Evolutionary conservation across 2,888 invertebrate genomes (phyloP).

Genomic region (Machimus rusticus): DNA sequence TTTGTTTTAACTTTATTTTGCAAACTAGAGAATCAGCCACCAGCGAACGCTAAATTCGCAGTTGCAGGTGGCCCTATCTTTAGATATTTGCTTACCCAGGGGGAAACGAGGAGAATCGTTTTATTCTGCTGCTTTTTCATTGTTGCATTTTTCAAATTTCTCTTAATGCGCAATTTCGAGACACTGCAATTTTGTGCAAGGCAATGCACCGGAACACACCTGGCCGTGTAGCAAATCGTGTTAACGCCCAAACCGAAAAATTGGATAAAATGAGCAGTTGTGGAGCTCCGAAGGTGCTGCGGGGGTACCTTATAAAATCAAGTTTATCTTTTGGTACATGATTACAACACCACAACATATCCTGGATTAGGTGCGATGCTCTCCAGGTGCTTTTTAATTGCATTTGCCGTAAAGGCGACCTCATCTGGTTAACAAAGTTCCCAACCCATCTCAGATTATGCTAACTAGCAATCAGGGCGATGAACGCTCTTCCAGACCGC

Average conservation of each 20-base stretch:
- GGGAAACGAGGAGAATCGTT: background rate
- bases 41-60: background rate
- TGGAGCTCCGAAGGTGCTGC: too few species aligned
- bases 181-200: background rate
- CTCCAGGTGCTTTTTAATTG: background rate
- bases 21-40: background rate
- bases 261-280: background rate
- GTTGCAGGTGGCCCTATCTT: background rate
- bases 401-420: background rate
- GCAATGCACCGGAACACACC: background rate
- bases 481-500: background rate
- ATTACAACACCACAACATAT: background rate
- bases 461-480: constrained; percentile 1
- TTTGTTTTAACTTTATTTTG: background rate
- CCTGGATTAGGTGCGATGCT: background rate
- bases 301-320: background rate
- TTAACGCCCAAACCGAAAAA: background rate
- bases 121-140: background rate
- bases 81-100: background rate
- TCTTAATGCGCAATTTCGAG: background rate
- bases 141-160: background rate
- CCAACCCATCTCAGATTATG: background rate
- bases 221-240: background rate
- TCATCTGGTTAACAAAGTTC: background rate
- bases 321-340: background rate